These are phyloP conservation scores for Eurytoma californica DNA, from an alignment of 2,888 invertebrate genomes.

Conservation along the genomic window DNA sequence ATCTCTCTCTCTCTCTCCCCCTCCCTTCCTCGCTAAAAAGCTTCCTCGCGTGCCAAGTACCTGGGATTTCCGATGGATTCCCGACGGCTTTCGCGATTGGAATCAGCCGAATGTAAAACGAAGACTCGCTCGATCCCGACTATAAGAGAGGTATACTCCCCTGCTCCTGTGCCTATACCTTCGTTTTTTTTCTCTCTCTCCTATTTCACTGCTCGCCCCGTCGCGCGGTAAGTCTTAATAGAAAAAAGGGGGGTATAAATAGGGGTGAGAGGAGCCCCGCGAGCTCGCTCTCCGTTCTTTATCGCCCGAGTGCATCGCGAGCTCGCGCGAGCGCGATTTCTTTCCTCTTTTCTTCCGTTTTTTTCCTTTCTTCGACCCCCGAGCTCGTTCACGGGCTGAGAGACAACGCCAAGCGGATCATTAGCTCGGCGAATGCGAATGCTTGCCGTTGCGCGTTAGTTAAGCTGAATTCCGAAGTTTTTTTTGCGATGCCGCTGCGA, in stretches of 20 bases:
- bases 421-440: too few species aligned
- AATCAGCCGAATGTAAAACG: constrained; percentile 37
- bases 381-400: too few species aligned
- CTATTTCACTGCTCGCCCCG: constrained; percentile 1
- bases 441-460: too few species aligned
- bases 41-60: constrained; percentile 31
- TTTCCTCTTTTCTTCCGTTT: not conserved
- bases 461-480: too few species aligned
- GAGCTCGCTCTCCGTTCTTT: not conserved
- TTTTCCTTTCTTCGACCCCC: not conserved
- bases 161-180: not conserved
- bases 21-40: not conserved
- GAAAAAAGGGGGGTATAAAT: constrained; percentile 19
- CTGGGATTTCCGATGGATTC: constrained; percentile 35
- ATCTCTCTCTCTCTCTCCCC: constrained; percentile 5
- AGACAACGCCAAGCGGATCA: too few species aligned
- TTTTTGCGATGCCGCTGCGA: too few species aligned
- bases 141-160: not conserved
- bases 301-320: not conserved
- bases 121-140: constrained; percentile 4
- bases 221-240: constrained; percentile 23
- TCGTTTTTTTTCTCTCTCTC: not conserved
- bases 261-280: not conserved
- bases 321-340: not conserved
- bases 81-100: constrained; percentile 24